A percentile compares a stretch with the other conserved stretches of the same genome.
Evolutionary conservation across 2,888 invertebrate genomes (phyloP).

Genomic region (Heliconius cydno): DNA sequence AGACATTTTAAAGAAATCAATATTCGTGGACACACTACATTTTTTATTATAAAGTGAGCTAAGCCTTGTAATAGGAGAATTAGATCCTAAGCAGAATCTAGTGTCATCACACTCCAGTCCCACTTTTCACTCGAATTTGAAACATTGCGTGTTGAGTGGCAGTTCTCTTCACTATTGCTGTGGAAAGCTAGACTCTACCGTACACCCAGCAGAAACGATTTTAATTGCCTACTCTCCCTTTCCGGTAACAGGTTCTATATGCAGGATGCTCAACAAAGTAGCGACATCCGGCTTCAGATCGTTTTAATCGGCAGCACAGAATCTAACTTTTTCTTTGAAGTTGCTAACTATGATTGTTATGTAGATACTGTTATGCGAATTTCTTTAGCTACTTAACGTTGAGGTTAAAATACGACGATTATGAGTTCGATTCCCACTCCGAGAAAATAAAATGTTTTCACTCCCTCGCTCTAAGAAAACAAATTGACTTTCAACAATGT

Average conservation of each 20-base stretch:
- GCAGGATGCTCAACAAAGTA: constrained; percentile 9
- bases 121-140: too few relatives aligned
- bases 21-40: too few relatives aligned
- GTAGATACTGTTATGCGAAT: background rate
- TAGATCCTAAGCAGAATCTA: too few relatives aligned
- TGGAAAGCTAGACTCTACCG: background rate
- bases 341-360: background rate
- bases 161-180: background rate
- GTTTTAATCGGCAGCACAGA: background rate
- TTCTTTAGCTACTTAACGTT: too few relatives aligned
- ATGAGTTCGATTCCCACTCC: background rate
- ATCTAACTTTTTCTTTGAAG: background rate
- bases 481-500: background rate
- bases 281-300: constrained; percentile 7
- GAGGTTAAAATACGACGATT: background rate
- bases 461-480: background rate
- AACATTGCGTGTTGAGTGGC: too few relatives aligned
- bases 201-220: background rate
- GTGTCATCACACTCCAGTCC: too few relatives aligned
- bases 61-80: too few relatives aligned
- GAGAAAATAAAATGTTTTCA: background rate
- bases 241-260: constrained; percentile 7
- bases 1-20: too few relatives aligned
- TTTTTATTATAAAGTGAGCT: too few relatives aligned
- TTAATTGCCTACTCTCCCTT: constrained; percentile 10